Evolutionary conservation across 2,888 invertebrate genomes (phyloP).

Genomic region (Thereva unica): DNA sequence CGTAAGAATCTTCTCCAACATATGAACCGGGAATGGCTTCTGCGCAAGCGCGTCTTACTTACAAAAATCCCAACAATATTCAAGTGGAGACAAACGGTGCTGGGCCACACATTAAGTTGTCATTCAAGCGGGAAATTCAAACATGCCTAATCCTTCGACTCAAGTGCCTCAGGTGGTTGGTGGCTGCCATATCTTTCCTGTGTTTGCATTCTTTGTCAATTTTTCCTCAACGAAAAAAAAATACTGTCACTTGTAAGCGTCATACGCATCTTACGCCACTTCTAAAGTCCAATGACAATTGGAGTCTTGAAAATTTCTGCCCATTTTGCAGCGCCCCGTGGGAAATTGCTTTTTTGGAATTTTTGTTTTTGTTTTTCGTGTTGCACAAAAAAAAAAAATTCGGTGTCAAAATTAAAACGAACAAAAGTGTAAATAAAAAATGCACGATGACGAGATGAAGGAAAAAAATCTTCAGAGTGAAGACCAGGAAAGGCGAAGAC

Average conservation of each 20-base stretch:
- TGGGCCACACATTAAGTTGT: conserved; percentile 44
- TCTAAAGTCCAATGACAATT: neutral
- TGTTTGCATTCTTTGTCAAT: too few relatives aligned
- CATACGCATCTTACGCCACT: neutral
- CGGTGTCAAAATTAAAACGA: conserved; percentile 24
- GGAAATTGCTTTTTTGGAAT: too few relatives aligned
- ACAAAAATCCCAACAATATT: neutral
- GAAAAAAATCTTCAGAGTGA: conserved; percentile 3
- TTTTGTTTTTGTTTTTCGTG: too few relatives aligned
- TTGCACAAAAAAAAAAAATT: neutral
- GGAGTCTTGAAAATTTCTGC: conserved; percentile 6
- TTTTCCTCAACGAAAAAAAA: too few relatives aligned
- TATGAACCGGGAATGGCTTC: too few relatives aligned
- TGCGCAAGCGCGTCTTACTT: too few relatives aligned
- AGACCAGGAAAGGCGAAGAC: neutral
- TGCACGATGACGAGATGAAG: too few relatives aligned
- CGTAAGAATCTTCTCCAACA: too few relatives aligned
- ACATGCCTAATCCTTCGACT: conserved; percentile 57
- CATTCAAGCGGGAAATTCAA: conserved; percentile 54
- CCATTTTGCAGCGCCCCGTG: neutral
- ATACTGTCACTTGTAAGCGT: conserved; percentile 4
- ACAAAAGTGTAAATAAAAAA: too few relatives aligned
- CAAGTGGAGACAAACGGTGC: conserved; percentile 25
- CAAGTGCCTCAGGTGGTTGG: conserved; percentile 51
- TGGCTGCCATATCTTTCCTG: conserved; percentile 21